Conservation (phyloP, 2,113 vertebrate genomes). For the Thryonomys swinderianus region DNA sequence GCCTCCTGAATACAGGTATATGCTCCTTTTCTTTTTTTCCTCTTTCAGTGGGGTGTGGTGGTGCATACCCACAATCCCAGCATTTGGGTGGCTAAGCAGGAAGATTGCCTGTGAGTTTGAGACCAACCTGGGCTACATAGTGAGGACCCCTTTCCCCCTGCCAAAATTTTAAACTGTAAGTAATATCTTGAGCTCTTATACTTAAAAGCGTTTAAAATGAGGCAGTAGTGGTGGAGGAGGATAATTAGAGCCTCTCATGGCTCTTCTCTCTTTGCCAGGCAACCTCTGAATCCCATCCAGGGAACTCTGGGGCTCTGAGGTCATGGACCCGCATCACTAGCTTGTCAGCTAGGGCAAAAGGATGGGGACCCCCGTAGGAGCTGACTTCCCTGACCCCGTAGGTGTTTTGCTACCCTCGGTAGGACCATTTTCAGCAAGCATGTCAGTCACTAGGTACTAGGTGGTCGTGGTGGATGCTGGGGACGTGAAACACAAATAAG, state of each 20-base stretch:
- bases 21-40: background rate
- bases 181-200: background rate
- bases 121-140: background rate
- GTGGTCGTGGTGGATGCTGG: background rate
- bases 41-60: too few relatives aligned
- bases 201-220: background rate
- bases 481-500: background rate
- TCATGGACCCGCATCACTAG: too few relatives aligned
- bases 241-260: background rate
- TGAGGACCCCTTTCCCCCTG: too few relatives aligned
- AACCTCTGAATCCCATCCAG: background rate
- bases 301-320: too few relatives aligned
- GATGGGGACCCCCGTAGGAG: too few relatives aligned
- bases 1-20: background rate
- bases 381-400: too few relatives aligned
- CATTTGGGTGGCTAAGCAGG: too few relatives aligned
- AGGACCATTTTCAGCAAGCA: background rate
- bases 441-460: conserved; percentile 11
- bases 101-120: too few relatives aligned
- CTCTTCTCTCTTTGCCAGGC: background rate
- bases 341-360: too few relatives aligned
- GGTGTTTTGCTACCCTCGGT: background rate
- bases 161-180: too few relatives aligned
- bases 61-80: too few relatives aligned
- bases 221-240: background rate